phyloP scores from a whole-genome alignment of 30 jellyfish, hydroid and myxozoan species.

The Nemopilema nomurai region DNA sequence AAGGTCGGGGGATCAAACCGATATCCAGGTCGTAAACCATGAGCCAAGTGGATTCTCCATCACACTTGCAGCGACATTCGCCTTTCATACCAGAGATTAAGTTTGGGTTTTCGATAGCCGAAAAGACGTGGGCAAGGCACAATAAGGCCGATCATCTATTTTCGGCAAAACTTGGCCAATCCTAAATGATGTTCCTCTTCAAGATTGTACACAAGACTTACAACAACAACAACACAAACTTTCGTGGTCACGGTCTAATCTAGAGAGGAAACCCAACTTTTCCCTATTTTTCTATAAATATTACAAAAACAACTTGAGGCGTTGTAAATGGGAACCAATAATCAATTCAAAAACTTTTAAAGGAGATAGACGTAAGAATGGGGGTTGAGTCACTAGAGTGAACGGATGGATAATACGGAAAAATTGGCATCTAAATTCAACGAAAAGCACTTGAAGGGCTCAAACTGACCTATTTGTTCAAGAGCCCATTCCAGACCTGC shows the following conservation, averaged over 20 bases:
- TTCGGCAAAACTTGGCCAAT: neutral
- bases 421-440: too few relatives aligned
- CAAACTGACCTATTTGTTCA: too few relatives aligned
- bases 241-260: too few relatives aligned
- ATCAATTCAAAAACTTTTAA: too few relatives aligned
- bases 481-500: too few relatives aligned
- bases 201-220: neutral
- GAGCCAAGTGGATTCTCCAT: neutral
- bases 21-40: neutral
- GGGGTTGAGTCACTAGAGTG: neutral
- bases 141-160: neutral
- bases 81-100: neutral
- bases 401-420: too few relatives aligned
- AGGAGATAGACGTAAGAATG: neutral
- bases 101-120: neutral
- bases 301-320: neutral
- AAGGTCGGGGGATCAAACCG: conserved; percentile 36
- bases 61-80: neutral
- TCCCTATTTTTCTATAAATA: neutral
- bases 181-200: neutral
- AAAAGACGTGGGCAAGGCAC: neutral
- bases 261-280: neutral
- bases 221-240: too few relatives aligned
- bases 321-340: too few relatives aligned
- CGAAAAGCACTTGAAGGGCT: too few relatives aligned